phyloP scores from a whole-genome alignment of 2,888 invertebrate genomes.

The Venustoraphidia nigricollis region DNA sequence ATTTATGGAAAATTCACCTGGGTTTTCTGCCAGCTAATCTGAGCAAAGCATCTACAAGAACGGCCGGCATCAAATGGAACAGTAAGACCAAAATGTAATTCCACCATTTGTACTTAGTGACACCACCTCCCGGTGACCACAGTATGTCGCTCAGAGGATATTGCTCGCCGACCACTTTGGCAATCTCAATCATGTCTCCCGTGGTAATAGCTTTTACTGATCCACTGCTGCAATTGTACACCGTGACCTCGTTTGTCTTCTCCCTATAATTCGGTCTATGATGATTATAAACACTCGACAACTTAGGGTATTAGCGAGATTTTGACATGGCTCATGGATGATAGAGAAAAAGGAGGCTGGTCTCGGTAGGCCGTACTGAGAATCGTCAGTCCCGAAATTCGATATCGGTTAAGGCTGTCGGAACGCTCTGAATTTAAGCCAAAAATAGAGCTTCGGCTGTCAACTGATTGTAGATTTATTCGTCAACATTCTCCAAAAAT shows the following conservation, averaged over 20 bases:
- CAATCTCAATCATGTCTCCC: constrained; percentile 40
- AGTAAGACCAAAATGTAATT: constrained; percentile 55
- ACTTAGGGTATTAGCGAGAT: not conserved
- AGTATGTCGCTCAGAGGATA: constrained; percentile 55
- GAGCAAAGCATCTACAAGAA: constrained; percentile 52
- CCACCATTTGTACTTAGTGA: constrained; percentile 39
- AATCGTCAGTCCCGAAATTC: too few species aligned
- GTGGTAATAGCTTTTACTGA: constrained; percentile 50
- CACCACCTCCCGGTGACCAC: constrained; percentile 46
- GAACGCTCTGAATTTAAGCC: too few species aligned
- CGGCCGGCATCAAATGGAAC: constrained; percentile 64
- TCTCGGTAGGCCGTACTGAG: too few species aligned
- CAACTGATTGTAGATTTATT: too few species aligned
- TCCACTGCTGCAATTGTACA: constrained; percentile 73
- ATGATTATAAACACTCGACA: not conserved
- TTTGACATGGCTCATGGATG: constrained; percentile 18
- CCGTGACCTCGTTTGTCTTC: constrained; percentile 30
- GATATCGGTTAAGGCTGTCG: too few species aligned
- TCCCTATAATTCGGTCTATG: not conserved
- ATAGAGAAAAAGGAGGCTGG: not conserved
- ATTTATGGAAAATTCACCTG: constrained; percentile 47
- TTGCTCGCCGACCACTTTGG: constrained; percentile 30
- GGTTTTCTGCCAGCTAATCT: constrained; percentile 52
- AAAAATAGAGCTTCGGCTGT: too few species aligned
- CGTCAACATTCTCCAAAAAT: too few species aligned